phyloP scores from a whole-genome alignment of 92 coral and sea anemone species.

The Micromussa lordhowensis region DNA sequence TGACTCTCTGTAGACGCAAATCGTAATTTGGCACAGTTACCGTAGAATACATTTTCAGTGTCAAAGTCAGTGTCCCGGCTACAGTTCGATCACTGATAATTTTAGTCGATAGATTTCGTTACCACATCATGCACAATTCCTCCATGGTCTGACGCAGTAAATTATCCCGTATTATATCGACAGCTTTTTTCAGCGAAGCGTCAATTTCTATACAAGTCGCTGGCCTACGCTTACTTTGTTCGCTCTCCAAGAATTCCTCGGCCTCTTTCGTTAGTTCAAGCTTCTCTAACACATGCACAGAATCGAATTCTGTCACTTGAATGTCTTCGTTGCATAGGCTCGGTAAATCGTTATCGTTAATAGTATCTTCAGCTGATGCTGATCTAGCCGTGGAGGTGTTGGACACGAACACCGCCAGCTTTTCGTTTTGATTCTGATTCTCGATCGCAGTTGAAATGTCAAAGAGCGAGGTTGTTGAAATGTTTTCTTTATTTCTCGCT shows the following conservation, averaged over 20 bases:
- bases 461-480: background rate
- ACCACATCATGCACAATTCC: conserved; percentile 97
- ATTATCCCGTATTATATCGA: conserved; percentile 79
- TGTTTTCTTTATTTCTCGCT: background rate
- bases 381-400: background rate
- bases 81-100: background rate
- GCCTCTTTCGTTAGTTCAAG: conserved; percentile 64
- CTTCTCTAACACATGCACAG: conserved; percentile 28
- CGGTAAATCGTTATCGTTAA: background rate
- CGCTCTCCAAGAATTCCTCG: conserved; percentile 55
- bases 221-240: conserved; percentile 58
- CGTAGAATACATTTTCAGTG: background rate
- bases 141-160: conserved; percentile 94
- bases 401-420: background rate
- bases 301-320: conserved; percentile 40
- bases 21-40: background rate
- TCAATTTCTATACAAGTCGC: conserved; percentile 79
- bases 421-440: background rate
- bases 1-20: no score
- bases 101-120: background rate
- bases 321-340: conserved; percentile 8
- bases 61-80: background rate
- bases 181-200: conserved; percentile 63
- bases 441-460: background rate
- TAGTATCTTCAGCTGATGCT: background rate